Percentiles rank a stretch among this genome's conserved stretches.
phyloP scores from a whole-genome alignment of 1,140 invertebrate genomes.

The Trichonephila inaurata region DNA sequence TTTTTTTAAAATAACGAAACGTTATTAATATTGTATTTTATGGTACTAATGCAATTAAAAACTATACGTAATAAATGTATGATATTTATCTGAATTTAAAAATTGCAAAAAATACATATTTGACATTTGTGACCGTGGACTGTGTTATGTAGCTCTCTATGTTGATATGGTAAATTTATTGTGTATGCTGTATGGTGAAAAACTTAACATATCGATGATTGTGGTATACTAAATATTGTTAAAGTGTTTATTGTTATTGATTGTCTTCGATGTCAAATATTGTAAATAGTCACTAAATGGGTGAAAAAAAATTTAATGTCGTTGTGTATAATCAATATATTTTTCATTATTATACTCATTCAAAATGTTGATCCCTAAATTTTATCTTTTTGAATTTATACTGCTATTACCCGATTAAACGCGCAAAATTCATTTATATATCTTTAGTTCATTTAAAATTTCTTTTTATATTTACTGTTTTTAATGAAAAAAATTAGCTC shows the following conservation, averaged over 20 bases:
- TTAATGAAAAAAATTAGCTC: not conserved
- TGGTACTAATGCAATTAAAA: too few relatives aligned
- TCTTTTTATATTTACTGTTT: not conserved
- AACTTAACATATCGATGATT: constrained; percentile 44
- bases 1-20: too few relatives aligned
- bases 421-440: not conserved
- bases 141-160: too few relatives aligned
- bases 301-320: not conserved
- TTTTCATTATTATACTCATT: not conserved
- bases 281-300: constrained; percentile 17
- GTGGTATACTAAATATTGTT: constrained; percentile 33
- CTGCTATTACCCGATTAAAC: not conserved
- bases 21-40: too few relatives aligned
- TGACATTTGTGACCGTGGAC: too few relatives aligned
- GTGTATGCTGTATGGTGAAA: not conserved
- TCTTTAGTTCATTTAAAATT: not conserved
- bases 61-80: too few relatives aligned
- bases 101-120: too few relatives aligned
- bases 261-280: constrained; percentile 9
- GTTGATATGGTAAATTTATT: not conserved
- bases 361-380: constrained; percentile 5
- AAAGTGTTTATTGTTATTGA: constrained; percentile 50
- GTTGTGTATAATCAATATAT: constrained; percentile 3
- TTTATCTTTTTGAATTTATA: constrained; percentile 42
- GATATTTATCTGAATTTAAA: too few relatives aligned